These are phyloP conservation scores for Argentina silus DNA, from an alignment of 2,797 vertebrate species.

Conservation along the genomic window DNA sequence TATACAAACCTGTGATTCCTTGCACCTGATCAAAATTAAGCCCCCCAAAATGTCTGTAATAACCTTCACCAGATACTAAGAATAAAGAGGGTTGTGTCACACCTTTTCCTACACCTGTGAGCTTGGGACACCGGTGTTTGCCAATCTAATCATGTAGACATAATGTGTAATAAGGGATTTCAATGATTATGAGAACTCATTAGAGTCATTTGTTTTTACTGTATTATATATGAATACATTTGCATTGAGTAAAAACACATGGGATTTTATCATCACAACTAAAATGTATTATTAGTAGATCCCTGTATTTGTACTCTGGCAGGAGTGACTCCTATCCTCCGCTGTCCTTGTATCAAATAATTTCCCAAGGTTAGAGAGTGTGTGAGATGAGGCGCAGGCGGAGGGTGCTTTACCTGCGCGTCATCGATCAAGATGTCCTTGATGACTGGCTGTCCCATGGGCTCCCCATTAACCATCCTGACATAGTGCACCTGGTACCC, in stretches of 20 bases:
- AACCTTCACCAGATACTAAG: background rate
- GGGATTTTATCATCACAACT: background rate
- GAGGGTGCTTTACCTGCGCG: slow-evolving; percentile 86
- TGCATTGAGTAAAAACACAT: background rate
- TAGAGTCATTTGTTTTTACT: too few relatives aligned
- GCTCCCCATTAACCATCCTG: slow-evolving; percentile 97
- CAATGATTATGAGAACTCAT: too few relatives aligned
- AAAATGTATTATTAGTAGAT: background rate
- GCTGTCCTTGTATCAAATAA: background rate
- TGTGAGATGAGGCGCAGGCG: slow-evolving; percentile 29
- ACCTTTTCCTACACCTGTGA: background rate
- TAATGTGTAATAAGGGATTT: too few relatives aligned
- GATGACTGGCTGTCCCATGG: slow-evolving; percentile 94
- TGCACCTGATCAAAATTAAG: background rate
- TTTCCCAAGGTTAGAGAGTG: background rate
- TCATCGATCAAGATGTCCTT: slow-evolving; percentile 99
- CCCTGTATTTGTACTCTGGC: background rate
- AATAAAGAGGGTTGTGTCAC: background rate
- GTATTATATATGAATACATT: too few relatives aligned
- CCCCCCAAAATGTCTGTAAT: background rate
- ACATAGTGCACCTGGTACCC: slow-evolving; percentile 99
- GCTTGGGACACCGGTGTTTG: too few relatives aligned
- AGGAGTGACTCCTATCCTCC: background rate
- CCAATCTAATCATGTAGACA: background rate
- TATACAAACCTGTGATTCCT: background rate